phyloP scores from a whole-genome alignment of 2,888 invertebrate species.

The Cerastoderma edule region DNA sequence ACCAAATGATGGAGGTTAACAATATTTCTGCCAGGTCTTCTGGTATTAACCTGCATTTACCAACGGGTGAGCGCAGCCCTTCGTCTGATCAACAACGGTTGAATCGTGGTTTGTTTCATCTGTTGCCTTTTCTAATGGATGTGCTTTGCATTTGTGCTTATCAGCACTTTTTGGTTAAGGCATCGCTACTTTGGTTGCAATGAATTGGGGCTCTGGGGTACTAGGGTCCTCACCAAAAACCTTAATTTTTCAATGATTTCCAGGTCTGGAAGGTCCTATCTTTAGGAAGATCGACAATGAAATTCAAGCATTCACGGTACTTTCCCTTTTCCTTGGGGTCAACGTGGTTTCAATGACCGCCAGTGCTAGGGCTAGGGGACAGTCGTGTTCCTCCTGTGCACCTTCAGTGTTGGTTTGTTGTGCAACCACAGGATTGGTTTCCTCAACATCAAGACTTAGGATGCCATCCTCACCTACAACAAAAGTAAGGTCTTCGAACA shows the following conservation, averaged over 20 bases:
- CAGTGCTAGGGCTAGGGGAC: constrained; percentile 1
- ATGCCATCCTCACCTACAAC: constrained; percentile 7
- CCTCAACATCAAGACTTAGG: not conserved
- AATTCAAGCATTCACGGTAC: not conserved
- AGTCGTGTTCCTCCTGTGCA: not conserved
- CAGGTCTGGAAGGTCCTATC: too few species aligned
- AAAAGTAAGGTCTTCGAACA: constrained; percentile 6
- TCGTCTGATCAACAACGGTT: not conserved
- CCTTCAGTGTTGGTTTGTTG: not conserved
- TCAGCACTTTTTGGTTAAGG: not conserved
- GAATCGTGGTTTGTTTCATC: too few species aligned
- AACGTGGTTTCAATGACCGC: not conserved
- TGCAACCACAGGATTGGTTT: not conserved
- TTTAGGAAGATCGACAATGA: not conserved
- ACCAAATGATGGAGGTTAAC: not conserved
- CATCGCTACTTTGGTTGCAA: not conserved
- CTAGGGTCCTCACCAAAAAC: not conserved
- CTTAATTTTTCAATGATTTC: too few species aligned
- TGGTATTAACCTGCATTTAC: constrained; percentile 8
- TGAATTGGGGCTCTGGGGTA: not conserved
- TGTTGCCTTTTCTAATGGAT: too few species aligned
- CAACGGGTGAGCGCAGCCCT: not conserved
- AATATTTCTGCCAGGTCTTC: not conserved
- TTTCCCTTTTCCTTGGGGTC: constrained; percentile 9
- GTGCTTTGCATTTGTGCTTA: too few species aligned